A percentile compares a stretch with the other conserved stretches of the same genome.
Conservation (phyloP, 2,888 invertebrate genomes). For the Lysandra bellargus region DNA sequence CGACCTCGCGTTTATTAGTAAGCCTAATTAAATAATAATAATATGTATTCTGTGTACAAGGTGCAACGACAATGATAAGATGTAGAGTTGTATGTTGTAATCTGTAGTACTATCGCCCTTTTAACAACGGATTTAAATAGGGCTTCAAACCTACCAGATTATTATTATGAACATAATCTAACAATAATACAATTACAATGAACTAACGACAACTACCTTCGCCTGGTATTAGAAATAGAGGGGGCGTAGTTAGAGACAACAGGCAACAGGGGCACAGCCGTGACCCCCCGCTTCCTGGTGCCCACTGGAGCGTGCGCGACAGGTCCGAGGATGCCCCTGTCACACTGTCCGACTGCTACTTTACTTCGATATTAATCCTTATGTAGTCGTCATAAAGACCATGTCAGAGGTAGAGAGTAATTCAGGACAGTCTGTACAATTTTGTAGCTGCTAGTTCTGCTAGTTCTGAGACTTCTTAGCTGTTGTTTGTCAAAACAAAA, state of each 20-base stretch:
- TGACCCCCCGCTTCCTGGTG: constrained; percentile 14
- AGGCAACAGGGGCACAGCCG: background rate
- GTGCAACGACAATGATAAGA: background rate
- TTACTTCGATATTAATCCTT: background rate
- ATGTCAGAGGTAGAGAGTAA: background rate
- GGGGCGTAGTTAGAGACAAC: background rate
- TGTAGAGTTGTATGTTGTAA: background rate
- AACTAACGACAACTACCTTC: background rate
- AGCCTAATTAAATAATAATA: background rate
- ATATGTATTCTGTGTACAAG: background rate
- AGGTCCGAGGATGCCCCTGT: constrained; percentile 13
- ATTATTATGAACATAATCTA: background rate
- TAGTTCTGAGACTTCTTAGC: background rate
- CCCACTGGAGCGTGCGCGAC: background rate
- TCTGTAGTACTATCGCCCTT: too few species aligned
- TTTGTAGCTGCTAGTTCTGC: too few species aligned
- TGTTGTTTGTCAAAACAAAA: background rate
- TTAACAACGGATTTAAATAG: background rate
- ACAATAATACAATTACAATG: background rate
- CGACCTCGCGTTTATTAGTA: background rate
- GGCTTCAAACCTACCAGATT: background rate
- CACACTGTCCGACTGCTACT: background rate
- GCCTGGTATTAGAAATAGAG: background rate
- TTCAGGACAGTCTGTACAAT: background rate
- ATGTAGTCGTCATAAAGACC: background rate